Base-by-base conservation (phyloP, 2,888 invertebrate species). In the Exocentrus adspersus region DNA sequence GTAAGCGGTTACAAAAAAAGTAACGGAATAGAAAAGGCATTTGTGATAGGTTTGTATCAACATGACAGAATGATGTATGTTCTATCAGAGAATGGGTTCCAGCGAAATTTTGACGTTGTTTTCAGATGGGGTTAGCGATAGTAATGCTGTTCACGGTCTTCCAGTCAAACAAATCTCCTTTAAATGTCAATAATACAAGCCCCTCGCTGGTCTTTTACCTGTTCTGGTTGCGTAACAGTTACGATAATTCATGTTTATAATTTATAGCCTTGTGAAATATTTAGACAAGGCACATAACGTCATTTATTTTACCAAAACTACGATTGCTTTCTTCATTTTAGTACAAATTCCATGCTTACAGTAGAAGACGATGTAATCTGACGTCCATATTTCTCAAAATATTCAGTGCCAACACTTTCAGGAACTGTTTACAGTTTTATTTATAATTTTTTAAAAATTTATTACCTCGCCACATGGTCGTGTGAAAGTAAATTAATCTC, bases 61-160 rank as follows among this genome's bases (percentile, higher is more conserved):
- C 46, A 46, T 57, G 57, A 57, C 57, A 57, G 57, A 57, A 57
- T 57, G 57, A 57, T 57, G 57, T 57, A 57, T 57, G 57, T 57
- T 46, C 57, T 46, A 57, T 57, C 57, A 57, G 32, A 30, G 57
- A 46, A 45, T 57, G 46, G 57, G 30, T 19, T 57, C 46, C 46
- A 57, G 45, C 45, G 46, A 57, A 57, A 45, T 57, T 57, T 57
- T 53, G 48, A 52, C 45, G 21, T 42, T 60, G 60, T 68, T 57
- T 46, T 46, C 32, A 57, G 57, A 57, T 57, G 46, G 57, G 24
- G 3, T 32, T 14, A 16, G 10, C 46, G 57, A 57, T 57, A 57
- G 30, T 57, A 46, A 20, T 30, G 28, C 28, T 20, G 57, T 57
- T 46, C 46, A 45, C 32, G 57, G 46, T 46, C 43, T 57, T 32